Evolutionary conservation across 2,797 vertebrate genomes (phyloP).

Genomic region (Vultur gryphus): DNA sequence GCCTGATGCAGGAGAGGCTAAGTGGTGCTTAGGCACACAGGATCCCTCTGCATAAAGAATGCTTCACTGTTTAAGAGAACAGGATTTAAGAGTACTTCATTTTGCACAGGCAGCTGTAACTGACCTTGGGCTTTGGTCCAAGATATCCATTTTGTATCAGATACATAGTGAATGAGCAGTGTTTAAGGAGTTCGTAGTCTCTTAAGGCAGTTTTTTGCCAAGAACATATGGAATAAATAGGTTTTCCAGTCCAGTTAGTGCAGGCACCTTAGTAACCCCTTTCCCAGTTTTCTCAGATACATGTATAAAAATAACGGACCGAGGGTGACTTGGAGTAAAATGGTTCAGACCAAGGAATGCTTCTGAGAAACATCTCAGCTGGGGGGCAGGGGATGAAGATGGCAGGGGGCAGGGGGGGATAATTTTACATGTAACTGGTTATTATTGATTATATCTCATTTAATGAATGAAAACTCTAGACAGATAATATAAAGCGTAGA

Average conservation of each 20-base stretch:
- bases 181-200: neutral
- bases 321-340: neutral
- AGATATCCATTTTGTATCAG: neutral
- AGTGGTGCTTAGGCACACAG: neutral
- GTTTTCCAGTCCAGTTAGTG: neutral
- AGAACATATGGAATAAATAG: neutral
- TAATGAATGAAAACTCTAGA: neutral
- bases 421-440: neutral
- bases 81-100: neutral
- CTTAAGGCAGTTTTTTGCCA: neutral
- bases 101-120: constrained; percentile 25
- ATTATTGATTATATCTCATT: neutral
- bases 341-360: neutral
- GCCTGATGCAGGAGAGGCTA: neutral
- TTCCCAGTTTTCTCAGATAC: neutral
- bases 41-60: neutral
- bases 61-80: neutral
- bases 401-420: fast-evolving
- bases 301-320: neutral
- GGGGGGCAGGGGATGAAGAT: neutral
- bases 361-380: neutral
- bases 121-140: neutral
- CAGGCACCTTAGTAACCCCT: neutral
- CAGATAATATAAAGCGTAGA: neutral
- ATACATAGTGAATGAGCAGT: neutral